Base-by-base conservation (phyloP, 1,140 invertebrate genomes). In the Calliphora vicina region DNA sequence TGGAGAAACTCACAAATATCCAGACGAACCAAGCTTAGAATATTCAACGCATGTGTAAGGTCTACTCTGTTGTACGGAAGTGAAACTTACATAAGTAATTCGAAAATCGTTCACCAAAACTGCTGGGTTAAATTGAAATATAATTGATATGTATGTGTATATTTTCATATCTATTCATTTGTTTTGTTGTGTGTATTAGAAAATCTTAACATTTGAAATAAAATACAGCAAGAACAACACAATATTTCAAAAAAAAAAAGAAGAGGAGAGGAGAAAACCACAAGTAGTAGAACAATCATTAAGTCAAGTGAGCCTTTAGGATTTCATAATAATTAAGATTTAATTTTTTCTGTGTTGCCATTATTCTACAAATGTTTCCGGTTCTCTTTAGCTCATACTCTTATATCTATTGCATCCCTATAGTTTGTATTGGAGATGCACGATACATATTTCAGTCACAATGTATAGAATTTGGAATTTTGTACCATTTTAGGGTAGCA, bases 271-370 rank as follows among this genome's bases (percentile, higher is more conserved):
- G 1, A 17, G n/a, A 67, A 67, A 23, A 67, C 61, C 61, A 67
- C 61, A 67, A 67, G 61, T 67, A 67, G 61, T 23, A 67, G 9
- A 67, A 67, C 61, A 67, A 67, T 67, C 61, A 67, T 67, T 67
- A 67, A 67, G 23, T 67, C 61, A 67, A 67, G 61, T 67, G 61
- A 67, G 61, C 61, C 61, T 67, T 67, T 67, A 67, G 61, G 61
- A 67, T 67, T 67, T 67, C 61, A 67, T 67, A 67, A 67, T 67
- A 67, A 67, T 67, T 67, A 67, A 10, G 61, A 67, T 25, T 20
- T 23, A 23, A 67, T 23, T 23, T 25, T 67, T 67, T 50, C 17
- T 50, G 45, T 50, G n/a, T 50, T 50, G 45, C 35, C 35, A 35
- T 67, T 67, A 10, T 67, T 67, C 61, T 67, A 20, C 61, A 2